A percentile compares a stretch with the other conserved stretches of the same genome.
phyloP scores from a whole-genome alignment of 2,888 invertebrate genomes.

The Cantharis flavilabris region DNA sequence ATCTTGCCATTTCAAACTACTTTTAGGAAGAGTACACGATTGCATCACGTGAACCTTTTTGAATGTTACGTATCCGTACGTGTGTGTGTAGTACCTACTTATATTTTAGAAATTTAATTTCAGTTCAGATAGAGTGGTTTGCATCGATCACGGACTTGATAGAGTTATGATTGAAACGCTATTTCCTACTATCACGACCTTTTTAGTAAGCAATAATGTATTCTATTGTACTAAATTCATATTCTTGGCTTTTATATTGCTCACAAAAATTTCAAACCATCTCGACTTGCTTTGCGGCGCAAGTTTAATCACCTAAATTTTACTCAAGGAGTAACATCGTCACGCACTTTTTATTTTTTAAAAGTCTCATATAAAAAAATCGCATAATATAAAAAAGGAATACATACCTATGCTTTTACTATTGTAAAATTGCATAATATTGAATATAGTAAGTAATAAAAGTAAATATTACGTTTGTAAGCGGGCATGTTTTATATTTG shows the following conservation, averaged over 20 bases:
- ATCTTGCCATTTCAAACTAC: constrained; percentile 4
- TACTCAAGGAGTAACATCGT: not conserved
- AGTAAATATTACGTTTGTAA: constrained; percentile 6
- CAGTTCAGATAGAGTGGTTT: constrained; percentile 15
- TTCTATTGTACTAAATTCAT: constrained; percentile 26
- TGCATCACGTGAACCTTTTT: constrained; percentile 8
- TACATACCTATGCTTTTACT: not conserved
- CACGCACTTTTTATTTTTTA: not conserved
- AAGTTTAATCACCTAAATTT: not conserved
- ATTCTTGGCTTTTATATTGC: constrained; percentile 31
- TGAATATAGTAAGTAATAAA: constrained; percentile 8
- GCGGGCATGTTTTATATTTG: constrained; percentile 23
- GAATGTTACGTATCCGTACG: constrained; percentile 1
- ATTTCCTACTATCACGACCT: constrained; percentile 27
- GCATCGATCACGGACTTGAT: constrained; percentile 27
- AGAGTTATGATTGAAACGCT: constrained; percentile 32
- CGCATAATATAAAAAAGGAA: not conserved
- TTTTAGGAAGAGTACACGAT: constrained; percentile 1
- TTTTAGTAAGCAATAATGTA: constrained; percentile 30
- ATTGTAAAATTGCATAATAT: not conserved
- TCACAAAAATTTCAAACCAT: constrained; percentile 23
- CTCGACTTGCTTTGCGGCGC: not conserved
- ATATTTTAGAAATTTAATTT: constrained; percentile 29
- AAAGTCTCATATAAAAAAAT: not conserved
- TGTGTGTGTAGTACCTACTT: constrained; percentile 1